Base-by-base conservation (phyloP, 2,797 vertebrate genomes). In the Pipistrellus kuhlii region DNA sequence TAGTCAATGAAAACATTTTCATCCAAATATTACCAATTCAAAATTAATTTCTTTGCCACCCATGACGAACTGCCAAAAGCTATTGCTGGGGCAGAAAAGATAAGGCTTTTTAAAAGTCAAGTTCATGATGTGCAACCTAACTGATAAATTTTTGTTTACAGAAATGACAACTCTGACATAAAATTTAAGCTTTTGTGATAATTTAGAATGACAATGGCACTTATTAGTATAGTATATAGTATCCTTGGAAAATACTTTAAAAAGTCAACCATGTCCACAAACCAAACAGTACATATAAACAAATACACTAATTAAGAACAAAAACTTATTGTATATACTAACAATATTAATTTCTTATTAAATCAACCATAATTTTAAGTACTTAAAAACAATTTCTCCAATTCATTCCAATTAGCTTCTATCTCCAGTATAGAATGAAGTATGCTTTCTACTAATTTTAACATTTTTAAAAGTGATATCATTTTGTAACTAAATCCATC, bases 51-150 rank as follows among this genome's bases (percentile, higher is more conserved):
- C 71, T 93, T 94, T 94, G 83, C 68, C 83, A 94, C 53, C 73
- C 83, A 91, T 91, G 78, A 92, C 88, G 93, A 94, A 96, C 41
- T 92, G 91, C 92, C 91, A 92, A 95, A 96, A 82, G 77, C 85
- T 96, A 94, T 91, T 96, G 93, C 95, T 96, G 94, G 85, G 89
- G 89, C 68, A 96, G 44, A 90, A 95, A 96, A 97, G 97, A 96
- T 96, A 97, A 96, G 93, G 84, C 83, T 95, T 81, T 91, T 59
- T n/a, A 75, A 80, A 93, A 91, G 89, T 95, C 90, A 90, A 95
- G 73, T 87, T 80, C 76, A 89, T 48, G 82, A 95, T 81, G 55
- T 96, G 85, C 71, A 84, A 82, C 62, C 76, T 88, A 94, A 93
- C 68, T 95, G 96, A 96, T 96, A 97, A 96, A 38, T 76, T 95